Conservation (phyloP, 1,140 invertebrate genomes). For the Triops longicaudatus region DNA sequence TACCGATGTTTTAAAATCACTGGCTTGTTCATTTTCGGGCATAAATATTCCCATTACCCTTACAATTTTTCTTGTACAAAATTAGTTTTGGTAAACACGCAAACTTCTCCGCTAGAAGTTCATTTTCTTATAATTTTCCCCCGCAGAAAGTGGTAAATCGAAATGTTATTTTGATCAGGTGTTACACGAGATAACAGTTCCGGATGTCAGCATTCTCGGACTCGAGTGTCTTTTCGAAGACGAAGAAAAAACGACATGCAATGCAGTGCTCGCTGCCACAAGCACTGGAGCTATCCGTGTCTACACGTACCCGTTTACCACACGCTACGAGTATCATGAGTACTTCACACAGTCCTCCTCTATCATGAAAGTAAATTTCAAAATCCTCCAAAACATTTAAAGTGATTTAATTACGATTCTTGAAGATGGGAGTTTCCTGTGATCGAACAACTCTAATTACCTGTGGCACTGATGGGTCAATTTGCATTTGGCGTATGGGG, state of each 20-base stretch:
- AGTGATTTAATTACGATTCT: neutral
- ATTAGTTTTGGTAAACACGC: too few relatives aligned
- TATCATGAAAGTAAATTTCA: constrained; percentile 19
- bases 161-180: neutral
- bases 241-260: neutral
- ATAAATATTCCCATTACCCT: too few relatives aligned
- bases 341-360: constrained; percentile 25
- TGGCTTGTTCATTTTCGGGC: too few relatives aligned
- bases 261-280: constrained; percentile 18
- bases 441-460: neutral
- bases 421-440: neutral
- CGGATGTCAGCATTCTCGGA: neutral
- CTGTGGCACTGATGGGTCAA: neutral
- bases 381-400: neutral
- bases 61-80: too few relatives aligned
- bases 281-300: constrained; percentile 21
- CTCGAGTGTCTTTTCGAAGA: neutral
- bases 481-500: neutral
- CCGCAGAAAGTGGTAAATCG: neutral
- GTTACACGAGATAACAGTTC: neutral
- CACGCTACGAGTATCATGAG: constrained; percentile 25
- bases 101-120: too few relatives aligned
- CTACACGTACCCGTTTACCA: constrained; percentile 25
- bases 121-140: too few relatives aligned
- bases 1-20: too few relatives aligned